Percentiles rank a stretch among this genome's conserved stretches.
Evolutionary conservation across 2,113 vertebrate genomes (phyloP).

Genomic region (Megaceryle torquata): DNA sequence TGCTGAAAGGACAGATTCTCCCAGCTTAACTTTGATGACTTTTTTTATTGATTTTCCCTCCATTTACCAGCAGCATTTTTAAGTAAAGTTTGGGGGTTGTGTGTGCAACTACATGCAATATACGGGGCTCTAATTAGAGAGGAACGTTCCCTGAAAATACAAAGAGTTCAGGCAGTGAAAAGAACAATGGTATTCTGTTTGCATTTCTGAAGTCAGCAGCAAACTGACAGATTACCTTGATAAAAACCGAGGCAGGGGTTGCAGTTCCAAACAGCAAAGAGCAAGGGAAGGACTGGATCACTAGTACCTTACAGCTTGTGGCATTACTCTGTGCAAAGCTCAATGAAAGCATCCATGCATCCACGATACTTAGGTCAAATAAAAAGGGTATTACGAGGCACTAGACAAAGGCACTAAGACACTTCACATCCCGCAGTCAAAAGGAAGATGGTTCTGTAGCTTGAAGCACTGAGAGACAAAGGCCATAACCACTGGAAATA

Average conservation of each 20-base stretch:
- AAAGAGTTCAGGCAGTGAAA: not conserved
- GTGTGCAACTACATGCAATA: fast-evolving
- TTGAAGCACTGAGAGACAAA: not conserved
- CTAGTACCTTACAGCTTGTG: not conserved
- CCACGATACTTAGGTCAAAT: not conserved
- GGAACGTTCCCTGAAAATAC: not conserved
- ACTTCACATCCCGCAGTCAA: not conserved
- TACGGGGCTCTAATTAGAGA: not conserved
- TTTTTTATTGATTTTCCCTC: not conserved
- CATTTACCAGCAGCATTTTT: not conserved
- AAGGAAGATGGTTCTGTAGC: not conserved
- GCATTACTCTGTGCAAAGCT: not conserved
- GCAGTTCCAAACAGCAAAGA: not conserved
- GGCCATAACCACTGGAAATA: not conserved
- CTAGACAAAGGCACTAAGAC: not conserved
- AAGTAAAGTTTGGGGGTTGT: not conserved
- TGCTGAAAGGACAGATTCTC: not conserved
- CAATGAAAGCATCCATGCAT: not conserved
- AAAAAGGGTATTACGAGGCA: not conserved
- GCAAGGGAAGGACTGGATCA: not conserved
- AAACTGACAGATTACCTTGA: not conserved
- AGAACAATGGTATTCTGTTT: not conserved
- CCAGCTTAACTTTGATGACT: not conserved
- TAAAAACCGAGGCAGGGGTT: not conserved
- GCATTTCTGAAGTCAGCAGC: not conserved